Evolutionary conservation across 2,888 invertebrate species (phyloP).

Genomic region (Ctena decussata): DNA sequence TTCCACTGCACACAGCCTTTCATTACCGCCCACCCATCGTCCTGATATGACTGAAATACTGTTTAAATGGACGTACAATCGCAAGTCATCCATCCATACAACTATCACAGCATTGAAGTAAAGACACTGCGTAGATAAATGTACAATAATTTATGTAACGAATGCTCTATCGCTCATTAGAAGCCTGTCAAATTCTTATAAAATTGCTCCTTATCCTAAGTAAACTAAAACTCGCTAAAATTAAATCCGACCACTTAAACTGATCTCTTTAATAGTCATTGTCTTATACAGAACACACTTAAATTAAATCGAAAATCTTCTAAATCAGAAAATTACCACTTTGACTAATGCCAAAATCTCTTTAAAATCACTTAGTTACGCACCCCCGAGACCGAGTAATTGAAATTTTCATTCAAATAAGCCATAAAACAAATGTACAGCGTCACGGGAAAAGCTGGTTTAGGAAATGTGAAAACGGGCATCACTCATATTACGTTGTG

Average conservation of each 20-base stretch:
- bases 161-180: no score
- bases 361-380: not conserved
- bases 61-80: no score
- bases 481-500: no score
- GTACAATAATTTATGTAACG: no score
- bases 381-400: not conserved
- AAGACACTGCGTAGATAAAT: no score
- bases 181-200: not conserved
- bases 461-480: no score
- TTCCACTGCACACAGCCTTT: no score
- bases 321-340: slow-evolving; percentile 3
- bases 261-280: slow-evolving; percentile 1
- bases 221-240: slow-evolving; percentile 4
- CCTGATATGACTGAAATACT: no score
- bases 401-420: slow-evolving; percentile 65
- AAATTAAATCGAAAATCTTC: not conserved
- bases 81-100: no score
- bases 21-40: no score
- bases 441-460: no score
- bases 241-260: not conserved
- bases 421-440: slow-evolving; percentile 40
- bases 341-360: not conserved
- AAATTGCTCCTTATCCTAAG: not conserved
- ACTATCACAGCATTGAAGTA: no score
- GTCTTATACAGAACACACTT: not conserved